Conservation (phyloP, 2,797 vertebrate genomes). For the Nannoperca australis region DNA sequence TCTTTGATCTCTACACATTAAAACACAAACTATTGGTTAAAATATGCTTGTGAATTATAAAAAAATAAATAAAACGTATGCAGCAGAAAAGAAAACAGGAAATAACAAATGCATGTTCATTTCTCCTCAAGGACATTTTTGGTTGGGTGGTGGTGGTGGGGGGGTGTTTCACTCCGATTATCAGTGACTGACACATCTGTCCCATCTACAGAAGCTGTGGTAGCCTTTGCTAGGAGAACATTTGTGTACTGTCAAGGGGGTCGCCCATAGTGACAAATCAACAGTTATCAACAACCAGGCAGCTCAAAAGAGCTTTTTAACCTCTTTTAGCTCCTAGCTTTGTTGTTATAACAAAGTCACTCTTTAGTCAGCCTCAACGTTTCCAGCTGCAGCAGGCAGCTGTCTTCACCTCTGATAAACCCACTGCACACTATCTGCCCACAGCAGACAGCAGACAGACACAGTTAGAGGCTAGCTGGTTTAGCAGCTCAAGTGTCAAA, state of each 20-base stretch:
- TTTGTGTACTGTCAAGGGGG: no score
- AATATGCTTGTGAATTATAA: not conserved
- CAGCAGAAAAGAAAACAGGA: not conserved
- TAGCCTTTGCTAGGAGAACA: not conserved
- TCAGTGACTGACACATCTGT: not conserved
- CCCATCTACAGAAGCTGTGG: no score
- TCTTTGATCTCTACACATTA: not conserved
- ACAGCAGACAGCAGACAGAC: no score
- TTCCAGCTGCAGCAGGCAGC: not conserved
- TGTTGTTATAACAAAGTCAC: no score
- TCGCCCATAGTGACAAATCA: no score
- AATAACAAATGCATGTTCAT: not conserved
- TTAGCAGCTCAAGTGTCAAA: no score
- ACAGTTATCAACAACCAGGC: no score
- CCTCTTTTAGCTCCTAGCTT: not conserved
- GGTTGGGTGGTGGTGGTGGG: not conserved
- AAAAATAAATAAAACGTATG: not conserved
- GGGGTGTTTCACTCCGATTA: not conserved
- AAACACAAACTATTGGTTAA: no score
- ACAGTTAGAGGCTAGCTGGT: no score
- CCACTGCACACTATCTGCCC: no score
- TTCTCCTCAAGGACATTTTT: not conserved
- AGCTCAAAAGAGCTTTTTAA: not conserved
- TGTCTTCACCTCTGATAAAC: no score
- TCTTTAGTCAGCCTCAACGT: not conserved